phyloP scores from a whole-genome alignment of 2,888 invertebrate species.

The Scrobipalpa costella region DNA sequence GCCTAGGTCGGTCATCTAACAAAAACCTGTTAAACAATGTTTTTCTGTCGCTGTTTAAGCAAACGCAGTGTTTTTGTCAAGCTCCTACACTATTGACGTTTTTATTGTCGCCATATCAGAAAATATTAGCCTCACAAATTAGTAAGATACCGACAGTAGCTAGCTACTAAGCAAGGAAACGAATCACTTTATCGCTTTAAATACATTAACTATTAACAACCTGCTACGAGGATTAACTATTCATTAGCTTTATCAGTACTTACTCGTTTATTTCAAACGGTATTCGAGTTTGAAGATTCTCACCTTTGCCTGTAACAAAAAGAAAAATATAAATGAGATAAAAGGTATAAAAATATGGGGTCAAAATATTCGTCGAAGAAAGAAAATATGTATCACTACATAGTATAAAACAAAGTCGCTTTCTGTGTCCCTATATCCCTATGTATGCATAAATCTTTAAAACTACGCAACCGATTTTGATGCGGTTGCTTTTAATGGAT shows the following conservation, averaged over 20 bases:
- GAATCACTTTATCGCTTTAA: constrained; percentile 7
- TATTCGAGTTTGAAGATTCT: constrained; percentile 35
- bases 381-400: background rate
- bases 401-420: too few species aligned
- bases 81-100: constrained; percentile 5
- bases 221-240: constrained; percentile 14
- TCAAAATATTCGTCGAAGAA: constrained; percentile 23
- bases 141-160: background rate
- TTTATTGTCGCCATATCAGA: background rate
- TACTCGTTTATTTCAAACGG: background rate
- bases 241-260: constrained; percentile 19
- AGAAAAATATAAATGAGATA: constrained; percentile 41
- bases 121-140: constrained; percentile 19
- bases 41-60: background rate
- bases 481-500: too few species aligned
- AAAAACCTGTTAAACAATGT: background rate
- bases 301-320: constrained; percentile 74
- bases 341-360: background rate
- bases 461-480: too few species aligned
- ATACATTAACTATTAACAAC: constrained; percentile 4
- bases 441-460: too few species aligned
- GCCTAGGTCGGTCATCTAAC: background rate
- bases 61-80: background rate
- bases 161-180: background rate
- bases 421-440: too few species aligned